Evolutionary conservation across 2,888 invertebrate genomes (phyloP), one percentile per base, ranked within the genome.

Genomic region (Erebia palarica): DNA sequence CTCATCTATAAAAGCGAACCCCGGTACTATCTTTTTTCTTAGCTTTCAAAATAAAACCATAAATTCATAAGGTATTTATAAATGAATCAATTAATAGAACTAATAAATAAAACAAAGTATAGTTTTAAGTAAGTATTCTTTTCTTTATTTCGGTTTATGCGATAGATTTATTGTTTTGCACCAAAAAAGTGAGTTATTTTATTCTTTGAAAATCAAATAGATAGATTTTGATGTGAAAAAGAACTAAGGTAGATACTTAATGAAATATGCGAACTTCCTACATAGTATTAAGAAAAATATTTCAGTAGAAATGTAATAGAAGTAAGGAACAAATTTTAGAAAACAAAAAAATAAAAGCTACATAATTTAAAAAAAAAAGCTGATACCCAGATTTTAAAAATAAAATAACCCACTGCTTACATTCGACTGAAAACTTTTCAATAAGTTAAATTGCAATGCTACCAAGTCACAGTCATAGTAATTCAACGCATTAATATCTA

Each of bases 61-160:
- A 3, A 27, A 27, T 27, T 27, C 27, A 27, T 27, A 3, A 27
- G 27, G 27, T 27, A 27, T 3, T 27, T 27, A 27, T 27, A 3
- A 36, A 36, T 36, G 36, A 36, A 36, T 36, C 36, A 47, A 13
- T 13, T 47, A 0, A 13, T 47, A 3, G 13, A 47, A 36, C 3
- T 58, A 49, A 67, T 67, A 49, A 67, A 67, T 59, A 59, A 49
- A 58, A 27, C 13, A n/a, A 27, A 51, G 58, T 58, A 67, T 67
- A 67, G 57, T 71, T 73, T 66, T 42, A n/a, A 27, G 68, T 71
- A 51, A n/a, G 68, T 68, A 70, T 66, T 67, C 51, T 69, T 69
- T 71, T 59, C 66, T 73, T 73, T 73, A 73, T 71, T 73, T 71
- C 69, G 61, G 70, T 69, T 14, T 71, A 65, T 66, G 71, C 66